Percentiles rank a stretch among this genome's conserved stretches.
Conservation (phyloP, 2,888 invertebrate genomes). For the Scaeva pyrastri region DNA sequence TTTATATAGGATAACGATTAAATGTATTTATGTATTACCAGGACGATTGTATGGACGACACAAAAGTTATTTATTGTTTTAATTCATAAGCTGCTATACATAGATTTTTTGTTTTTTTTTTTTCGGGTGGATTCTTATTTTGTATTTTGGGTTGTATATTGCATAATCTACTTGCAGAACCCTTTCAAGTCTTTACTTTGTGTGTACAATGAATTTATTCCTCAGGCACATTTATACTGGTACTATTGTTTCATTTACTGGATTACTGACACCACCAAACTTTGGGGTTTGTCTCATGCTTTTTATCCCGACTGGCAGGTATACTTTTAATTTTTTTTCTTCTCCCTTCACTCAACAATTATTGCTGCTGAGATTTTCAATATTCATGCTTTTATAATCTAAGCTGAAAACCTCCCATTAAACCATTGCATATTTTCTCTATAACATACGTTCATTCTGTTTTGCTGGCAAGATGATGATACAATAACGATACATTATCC, state of each 20-base stretch:
- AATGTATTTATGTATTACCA: neutral
- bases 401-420: slow-evolving; percentile 66
- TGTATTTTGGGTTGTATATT: slow-evolving; percentile 18
- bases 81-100: slow-evolving; percentile 44
- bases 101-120: slow-evolving; percentile 9
- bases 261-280: slow-evolving; percentile 15
- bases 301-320: slow-evolving; percentile 28
- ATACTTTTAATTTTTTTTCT: neutral
- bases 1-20: slow-evolving; percentile 60
- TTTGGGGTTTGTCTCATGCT: slow-evolving; percentile 22
- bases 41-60: slow-evolving; percentile 36
- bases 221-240: slow-evolving; percentile 70
- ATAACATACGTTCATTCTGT: slow-evolving; percentile 7
- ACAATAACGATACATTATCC: slow-evolving; percentile 17
- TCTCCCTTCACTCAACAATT: slow-evolving; percentile 7
- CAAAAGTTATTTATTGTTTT: slow-evolving; percentile 16
- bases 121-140: slow-evolving; percentile 48
- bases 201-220: slow-evolving; percentile 47
- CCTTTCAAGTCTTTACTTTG: slow-evolving; percentile 60
- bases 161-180: neutral
- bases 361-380: slow-evolving; percentile 55
- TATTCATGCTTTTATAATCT: slow-evolving; percentile 59
- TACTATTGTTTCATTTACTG: slow-evolving; percentile 62
- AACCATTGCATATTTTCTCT: slow-evolving; percentile 18
- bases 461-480: slow-evolving; percentile 59